phyloP scores from a whole-genome alignment of 2,113 vertebrate species.

The Odontesthes bonariensis region DNA sequence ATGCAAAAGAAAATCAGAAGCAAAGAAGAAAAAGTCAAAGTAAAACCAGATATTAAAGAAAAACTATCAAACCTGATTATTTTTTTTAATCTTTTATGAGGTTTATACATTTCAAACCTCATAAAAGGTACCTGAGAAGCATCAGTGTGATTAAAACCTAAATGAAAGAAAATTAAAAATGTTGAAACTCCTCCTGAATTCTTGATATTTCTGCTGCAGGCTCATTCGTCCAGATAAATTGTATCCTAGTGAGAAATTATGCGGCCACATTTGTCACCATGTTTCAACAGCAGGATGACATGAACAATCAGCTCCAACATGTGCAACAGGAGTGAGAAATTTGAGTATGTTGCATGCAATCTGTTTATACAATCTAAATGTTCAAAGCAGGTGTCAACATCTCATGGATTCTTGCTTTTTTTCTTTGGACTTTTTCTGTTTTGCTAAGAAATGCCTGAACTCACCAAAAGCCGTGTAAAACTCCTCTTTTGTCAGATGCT shows the following conservation, averaged over 20 bases:
- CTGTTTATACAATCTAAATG: background rate
- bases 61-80: too few relatives aligned
- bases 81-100: background rate
- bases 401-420: background rate
- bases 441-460: conserved; percentile 55
- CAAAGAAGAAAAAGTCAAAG: conserved; percentile 12
- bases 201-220: background rate
- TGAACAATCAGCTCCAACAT: background rate
- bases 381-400: too few relatives aligned
- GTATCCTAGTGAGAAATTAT: background rate
- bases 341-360: background rate
- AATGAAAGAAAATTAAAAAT: background rate
- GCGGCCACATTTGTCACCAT: background rate
- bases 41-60: background rate
- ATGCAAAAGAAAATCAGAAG: conserved; percentile 1
- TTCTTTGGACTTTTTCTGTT: background rate
- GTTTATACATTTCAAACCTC: background rate
- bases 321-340: background rate
- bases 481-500: conserved; percentile 90
- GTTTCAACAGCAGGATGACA: background rate
- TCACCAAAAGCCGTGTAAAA: conserved; percentile 95
- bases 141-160: background rate
- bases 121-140: background rate
- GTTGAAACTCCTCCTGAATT: background rate
- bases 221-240: background rate